phyloP scores from a whole-genome alignment of 2,888 invertebrate genomes.

The Agrilus biguttatus region DNA sequence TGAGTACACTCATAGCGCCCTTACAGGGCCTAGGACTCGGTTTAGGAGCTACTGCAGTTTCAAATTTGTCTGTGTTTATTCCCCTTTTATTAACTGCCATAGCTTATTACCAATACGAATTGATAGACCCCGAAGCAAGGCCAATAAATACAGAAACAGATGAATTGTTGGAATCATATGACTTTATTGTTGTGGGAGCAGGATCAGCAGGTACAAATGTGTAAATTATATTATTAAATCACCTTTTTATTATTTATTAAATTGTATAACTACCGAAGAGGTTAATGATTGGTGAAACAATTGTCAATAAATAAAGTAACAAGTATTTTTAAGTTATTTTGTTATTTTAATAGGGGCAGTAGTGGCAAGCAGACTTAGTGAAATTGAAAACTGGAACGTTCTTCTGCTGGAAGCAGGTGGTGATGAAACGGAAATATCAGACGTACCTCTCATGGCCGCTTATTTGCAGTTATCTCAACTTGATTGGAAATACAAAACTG shows the following conservation, averaged over 20 bases:
- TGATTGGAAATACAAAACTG: slow-evolving; percentile 89
- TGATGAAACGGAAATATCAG: slow-evolving; percentile 82
- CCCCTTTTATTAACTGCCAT: slow-evolving; percentile 74
- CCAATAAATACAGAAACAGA: slow-evolving; percentile 57
- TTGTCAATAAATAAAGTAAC: too few relatives aligned
- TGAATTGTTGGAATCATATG: slow-evolving; percentile 52
- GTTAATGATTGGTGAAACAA: too few relatives aligned
- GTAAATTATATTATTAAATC: background rate
- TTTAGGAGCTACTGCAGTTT: slow-evolving; percentile 50
- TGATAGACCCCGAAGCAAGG: slow-evolving; percentile 67
- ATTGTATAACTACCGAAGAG: too few relatives aligned
- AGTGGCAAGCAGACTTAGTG: slow-evolving; percentile 68
- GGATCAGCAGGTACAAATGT: slow-evolving; percentile 60
- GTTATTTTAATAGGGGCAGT: slow-evolving; percentile 51
- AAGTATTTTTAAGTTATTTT: background rate
- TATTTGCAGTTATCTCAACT: slow-evolving; percentile 74
- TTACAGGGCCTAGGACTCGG: slow-evolving; percentile 56
- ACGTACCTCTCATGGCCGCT: slow-evolving; percentile 75
- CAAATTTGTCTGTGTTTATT: slow-evolving; percentile 65
- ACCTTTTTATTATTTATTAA: too few relatives aligned
- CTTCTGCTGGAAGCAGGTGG: slow-evolving; percentile 76
- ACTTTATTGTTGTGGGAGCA: slow-evolving; percentile 75
- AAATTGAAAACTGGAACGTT: slow-evolving; percentile 66
- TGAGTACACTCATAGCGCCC: slow-evolving; percentile 54
- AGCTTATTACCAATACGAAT: slow-evolving; percentile 76